Evolutionary conservation across 2,888 invertebrate genomes (phyloP).

Genomic region (Nemapogon koenigi): DNA sequence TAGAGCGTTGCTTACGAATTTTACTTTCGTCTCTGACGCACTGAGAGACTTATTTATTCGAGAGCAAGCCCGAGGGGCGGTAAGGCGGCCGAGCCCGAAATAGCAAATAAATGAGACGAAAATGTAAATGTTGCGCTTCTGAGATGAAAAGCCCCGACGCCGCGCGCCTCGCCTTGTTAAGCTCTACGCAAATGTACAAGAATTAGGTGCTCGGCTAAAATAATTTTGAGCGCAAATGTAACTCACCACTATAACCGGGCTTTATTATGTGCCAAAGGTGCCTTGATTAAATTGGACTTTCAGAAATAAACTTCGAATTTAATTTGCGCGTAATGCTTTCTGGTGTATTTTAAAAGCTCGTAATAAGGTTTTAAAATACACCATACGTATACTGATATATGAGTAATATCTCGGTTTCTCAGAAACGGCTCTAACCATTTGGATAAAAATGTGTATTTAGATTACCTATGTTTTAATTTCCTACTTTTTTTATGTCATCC

Average conservation of each 20-base stretch:
- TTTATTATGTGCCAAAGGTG: slow-evolving; percentile 2
- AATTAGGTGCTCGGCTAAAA: slow-evolving; percentile 57
- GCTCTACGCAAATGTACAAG: slow-evolving; percentile 62
- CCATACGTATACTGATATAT: no score
- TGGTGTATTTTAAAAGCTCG: no score
- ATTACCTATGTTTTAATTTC: no score
- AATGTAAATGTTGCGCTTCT: slow-evolving; percentile 65
- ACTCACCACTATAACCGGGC: not conserved
- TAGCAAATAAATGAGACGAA: slow-evolving; percentile 67
- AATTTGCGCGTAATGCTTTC: no score
- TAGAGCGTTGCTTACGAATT: slow-evolving; percentile 64
- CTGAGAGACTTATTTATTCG: slow-evolving; percentile 58
- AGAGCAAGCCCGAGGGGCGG: slow-evolving; percentile 27
- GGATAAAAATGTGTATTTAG: no score
- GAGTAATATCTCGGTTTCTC: no score
- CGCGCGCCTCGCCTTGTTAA: slow-evolving; percentile 56
- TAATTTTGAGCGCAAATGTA: slow-evolving; percentile 58
- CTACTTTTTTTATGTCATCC: no score
- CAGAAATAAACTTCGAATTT: no score
- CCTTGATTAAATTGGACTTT: slow-evolving; percentile 1
- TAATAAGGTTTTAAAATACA: no score
- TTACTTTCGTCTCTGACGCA: slow-evolving; percentile 52
- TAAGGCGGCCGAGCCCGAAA: slow-evolving; percentile 47
- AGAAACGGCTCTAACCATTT: no score
- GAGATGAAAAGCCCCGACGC: slow-evolving; percentile 60